These are phyloP conservation scores for Cyanistes caeruleus DNA, from an alignment of 2,113 vertebrate species.

Conservation along the genomic window DNA sequence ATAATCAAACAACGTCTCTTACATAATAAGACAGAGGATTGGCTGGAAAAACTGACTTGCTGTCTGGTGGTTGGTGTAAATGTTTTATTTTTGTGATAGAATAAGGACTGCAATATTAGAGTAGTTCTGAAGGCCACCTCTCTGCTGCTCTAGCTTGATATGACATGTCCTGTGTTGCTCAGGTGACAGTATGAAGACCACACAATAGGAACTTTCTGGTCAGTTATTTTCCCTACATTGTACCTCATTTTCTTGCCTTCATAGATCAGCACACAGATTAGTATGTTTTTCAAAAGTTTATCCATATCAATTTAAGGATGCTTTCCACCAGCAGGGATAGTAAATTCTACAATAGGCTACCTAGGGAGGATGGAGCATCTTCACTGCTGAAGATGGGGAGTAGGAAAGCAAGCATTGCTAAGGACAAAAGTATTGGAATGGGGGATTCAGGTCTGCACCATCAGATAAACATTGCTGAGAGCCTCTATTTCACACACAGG, in stretches of 20 bases:
- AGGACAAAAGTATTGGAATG: not conserved
- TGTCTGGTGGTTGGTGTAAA: not conserved
- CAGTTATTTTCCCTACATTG: not conserved
- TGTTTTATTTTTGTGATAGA: not conserved
- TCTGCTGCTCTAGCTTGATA: not conserved
- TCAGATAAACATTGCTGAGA: not conserved
- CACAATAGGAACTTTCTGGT: not conserved
- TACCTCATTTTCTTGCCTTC: not conserved
- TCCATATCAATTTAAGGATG: not conserved
- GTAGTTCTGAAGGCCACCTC: not conserved
- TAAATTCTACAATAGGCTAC: not conserved
- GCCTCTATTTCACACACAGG: not conserved
- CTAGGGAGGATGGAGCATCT: not conserved
- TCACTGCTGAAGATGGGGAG: not conserved
- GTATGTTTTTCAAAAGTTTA: not conserved
- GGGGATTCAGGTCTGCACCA: not conserved
- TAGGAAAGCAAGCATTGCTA: not conserved
- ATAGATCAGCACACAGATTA: not conserved
- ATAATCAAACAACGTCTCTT: not conserved
- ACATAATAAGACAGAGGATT: constrained; percentile 12
- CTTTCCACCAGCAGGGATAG: not conserved
- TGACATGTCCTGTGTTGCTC: not conserved
- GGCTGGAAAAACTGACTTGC: constrained; percentile 18
- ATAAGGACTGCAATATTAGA: not conserved
- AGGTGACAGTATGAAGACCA: not conserved